Base-by-base conservation (phyloP, 1,140 invertebrate species). In the Belonocnema kinseyi region DNA sequence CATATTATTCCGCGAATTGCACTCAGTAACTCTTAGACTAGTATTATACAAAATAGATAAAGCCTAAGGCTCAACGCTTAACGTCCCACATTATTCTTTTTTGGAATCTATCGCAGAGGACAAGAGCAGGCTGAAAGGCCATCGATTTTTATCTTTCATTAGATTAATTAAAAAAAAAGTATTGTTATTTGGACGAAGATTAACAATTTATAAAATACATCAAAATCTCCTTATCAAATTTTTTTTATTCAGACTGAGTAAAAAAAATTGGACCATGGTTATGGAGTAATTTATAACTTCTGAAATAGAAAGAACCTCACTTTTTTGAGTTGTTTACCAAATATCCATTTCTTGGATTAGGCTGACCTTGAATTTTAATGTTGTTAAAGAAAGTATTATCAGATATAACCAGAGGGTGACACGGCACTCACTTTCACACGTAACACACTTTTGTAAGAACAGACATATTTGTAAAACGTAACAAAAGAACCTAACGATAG, bases 31-130 rank as follows among this genome's bases (percentile, higher is more conserved):
- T 71, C 77, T 87, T 87, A 85, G 84, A 87, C 86, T 88, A 88
- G 85, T 87, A 85, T 87, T 83, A 83, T 85, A 88, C 80, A 81
- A 86, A 88, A 85, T 51, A 76, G 58, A 26, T 40, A 66, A 33
- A 40, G 61, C 61, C 75, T 74, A 33, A 21, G 26, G 40, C 16
- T 66, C 26, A 66, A 66, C n/a, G 40, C 40, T 66, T 14, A 66
- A 66, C 58, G 21, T 33, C 33, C 26, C 8, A 56, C 26, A 66
- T 66, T 16, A 46, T 46, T 26, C 2, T 58, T 58, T 58, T 58
- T 33, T 66, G 26, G 40, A 40, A n/a, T 66, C 33, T 40, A 13
- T 61, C 26, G 12, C 16, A 61, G 21, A 54, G n/a, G 17, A 19
- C 17, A 54, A 17, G 6, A 17, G 33, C 16, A 66, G 33, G n/a